Conservation (phyloP, 2,888 invertebrate genomes). For the Aquatica leii region DNA sequence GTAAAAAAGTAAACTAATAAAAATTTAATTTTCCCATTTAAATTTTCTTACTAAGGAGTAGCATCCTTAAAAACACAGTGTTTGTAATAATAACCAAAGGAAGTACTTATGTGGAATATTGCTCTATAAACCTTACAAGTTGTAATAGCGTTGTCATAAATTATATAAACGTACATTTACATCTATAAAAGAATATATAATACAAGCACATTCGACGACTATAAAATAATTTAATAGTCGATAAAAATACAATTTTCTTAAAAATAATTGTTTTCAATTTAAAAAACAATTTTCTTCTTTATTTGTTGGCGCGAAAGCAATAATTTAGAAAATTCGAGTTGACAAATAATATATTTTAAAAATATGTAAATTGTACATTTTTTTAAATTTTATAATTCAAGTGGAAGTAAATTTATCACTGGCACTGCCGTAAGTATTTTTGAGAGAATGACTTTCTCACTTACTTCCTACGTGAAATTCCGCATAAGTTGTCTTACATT, state of each 20-base stretch:
- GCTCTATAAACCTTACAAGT: conserved; percentile 22
- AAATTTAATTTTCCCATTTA: neutral
- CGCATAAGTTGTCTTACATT: conserved; percentile 25
- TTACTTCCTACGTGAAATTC: conserved; percentile 23
- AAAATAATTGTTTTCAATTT: neutral
- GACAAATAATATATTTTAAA: conserved; percentile 5
- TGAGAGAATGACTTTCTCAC: conserved; percentile 20
- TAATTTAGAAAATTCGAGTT: too few species aligned
- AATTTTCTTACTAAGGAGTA: conserved; percentile 6
- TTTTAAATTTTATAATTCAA: conserved; percentile 8
- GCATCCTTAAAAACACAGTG: conserved; percentile 11
- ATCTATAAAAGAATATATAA: conserved; percentile 15
- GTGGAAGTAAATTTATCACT: conserved; percentile 19
- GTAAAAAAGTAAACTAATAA: too few species aligned
- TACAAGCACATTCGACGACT: neutral
- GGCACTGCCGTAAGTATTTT: conserved; percentile 13
- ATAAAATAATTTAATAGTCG: neutral
- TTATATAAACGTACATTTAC: conserved; percentile 17
- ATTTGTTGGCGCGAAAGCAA: neutral
- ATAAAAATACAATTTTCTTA: conserved; percentile 1
- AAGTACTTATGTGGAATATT: conserved; percentile 23
- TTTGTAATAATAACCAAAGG: conserved; percentile 18
- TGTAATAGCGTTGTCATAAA: conserved; percentile 20
- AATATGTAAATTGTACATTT: neutral
- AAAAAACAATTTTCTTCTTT: neutral